Evolutionary conservation across 2,888 invertebrate species (phyloP).

Genomic region (Amaurobius ferox): DNA sequence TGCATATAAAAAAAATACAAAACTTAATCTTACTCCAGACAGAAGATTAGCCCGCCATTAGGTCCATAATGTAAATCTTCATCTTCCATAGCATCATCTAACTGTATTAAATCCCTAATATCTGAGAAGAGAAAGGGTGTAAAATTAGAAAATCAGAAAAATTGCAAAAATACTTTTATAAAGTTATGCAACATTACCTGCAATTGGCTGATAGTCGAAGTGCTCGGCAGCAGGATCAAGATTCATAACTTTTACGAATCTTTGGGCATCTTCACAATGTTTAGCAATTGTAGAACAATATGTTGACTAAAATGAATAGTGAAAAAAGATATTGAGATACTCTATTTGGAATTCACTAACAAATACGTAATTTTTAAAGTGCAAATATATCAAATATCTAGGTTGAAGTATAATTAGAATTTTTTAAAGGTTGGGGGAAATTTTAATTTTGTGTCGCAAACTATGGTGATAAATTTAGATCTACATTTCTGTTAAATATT

Average conservation of each 20-base stretch:
- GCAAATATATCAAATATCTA: too few relatives aligned
- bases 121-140: slow-evolving; percentile 79
- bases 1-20: neutral
- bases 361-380: too few relatives aligned
- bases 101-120: slow-evolving; percentile 85
- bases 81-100: slow-evolving; percentile 98
- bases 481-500: too few relatives aligned
- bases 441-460: too few relatives aligned
- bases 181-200: slow-evolving; percentile 77
- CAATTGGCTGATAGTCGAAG: slow-evolving; percentile 92
- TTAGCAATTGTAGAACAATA: slow-evolving; percentile 73
- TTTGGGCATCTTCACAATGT: slow-evolving; percentile 86
- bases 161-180: neutral
- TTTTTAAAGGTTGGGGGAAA: too few relatives aligned
- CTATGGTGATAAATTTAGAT: too few relatives aligned
- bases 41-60: slow-evolving; percentile 96
- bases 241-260: slow-evolving; percentile 92
- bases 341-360: too few relatives aligned
- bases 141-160: neutral
- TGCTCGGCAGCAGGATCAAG: slow-evolving; percentile 98
- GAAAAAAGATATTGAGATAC: too few relatives aligned
- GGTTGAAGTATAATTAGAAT: too few relatives aligned
- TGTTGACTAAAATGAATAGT: slow-evolving; percentile 66
- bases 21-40: slow-evolving; percentile 86
- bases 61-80: slow-evolving; percentile 95